Conservation (phyloP, 2,113 vertebrate genomes). For the Eidolon helvum region DNA sequence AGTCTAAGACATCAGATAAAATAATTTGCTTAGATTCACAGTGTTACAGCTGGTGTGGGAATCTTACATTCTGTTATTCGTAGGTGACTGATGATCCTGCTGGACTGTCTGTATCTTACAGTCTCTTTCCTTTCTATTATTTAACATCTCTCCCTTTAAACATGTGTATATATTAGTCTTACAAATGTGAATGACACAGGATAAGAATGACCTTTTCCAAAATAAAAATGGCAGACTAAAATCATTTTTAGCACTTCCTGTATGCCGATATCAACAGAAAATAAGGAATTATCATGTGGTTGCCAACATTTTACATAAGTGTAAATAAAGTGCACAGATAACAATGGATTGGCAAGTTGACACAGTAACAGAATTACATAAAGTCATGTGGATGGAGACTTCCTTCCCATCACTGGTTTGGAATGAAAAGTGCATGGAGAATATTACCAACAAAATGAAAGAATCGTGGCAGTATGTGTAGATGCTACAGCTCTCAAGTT, state of each 20-base stretch:
- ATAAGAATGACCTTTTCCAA: conserved; percentile 62
- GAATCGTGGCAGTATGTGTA: background rate
- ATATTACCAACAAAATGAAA: background rate
- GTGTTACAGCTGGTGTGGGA: background rate
- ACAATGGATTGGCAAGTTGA: conserved; percentile 24
- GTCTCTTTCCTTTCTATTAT: background rate
- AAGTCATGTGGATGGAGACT: background rate
- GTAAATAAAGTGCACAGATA: background rate
- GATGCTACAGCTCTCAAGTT: background rate
- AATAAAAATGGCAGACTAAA: conserved; percentile 34
- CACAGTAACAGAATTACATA: background rate
- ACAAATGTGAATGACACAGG: conserved; percentile 29
- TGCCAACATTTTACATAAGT: conserved; percentile 11
- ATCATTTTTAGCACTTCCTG: conserved; percentile 42
- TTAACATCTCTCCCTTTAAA: background rate
- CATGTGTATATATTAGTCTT: conserved; percentile 1
- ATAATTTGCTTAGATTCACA: background rate
- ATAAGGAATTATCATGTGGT: background rate
- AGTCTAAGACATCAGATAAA: background rate
- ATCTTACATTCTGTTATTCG: background rate
- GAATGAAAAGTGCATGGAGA: background rate
- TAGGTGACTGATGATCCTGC: background rate
- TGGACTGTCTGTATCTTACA: background rate
- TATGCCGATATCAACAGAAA: background rate
- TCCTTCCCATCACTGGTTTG: background rate